Evolutionary conservation across 2,113 vertebrate genomes (phyloP).

Genomic region (Cephalopterus ornatus): DNA sequence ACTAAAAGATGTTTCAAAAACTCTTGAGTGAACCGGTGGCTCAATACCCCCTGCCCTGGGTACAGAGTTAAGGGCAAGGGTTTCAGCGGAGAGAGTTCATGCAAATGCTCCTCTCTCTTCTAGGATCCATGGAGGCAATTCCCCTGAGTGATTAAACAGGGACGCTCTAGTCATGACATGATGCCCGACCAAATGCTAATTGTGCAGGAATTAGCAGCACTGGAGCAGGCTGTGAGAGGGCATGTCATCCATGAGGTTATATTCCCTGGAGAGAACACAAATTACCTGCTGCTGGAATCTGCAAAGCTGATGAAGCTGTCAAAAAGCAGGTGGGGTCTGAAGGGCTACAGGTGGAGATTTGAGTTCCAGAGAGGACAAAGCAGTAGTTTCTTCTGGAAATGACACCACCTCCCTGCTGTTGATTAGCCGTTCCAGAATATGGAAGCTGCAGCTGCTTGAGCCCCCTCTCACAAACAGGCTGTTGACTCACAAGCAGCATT

Average conservation of each 20-base stretch:
- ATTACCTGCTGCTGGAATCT: neutral
- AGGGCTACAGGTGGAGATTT: neutral
- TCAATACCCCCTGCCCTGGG: neutral
- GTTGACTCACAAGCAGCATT: neutral
- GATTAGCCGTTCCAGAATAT: neutral
- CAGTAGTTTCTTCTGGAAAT: neutral
- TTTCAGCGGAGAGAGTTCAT: neutral
- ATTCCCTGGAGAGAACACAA: neutral
- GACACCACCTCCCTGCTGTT: neutral
- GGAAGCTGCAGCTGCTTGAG: neutral
- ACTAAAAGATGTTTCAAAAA: neutral
- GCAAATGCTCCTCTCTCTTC: neutral
- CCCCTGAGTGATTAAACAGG: neutral
- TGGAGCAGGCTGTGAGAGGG: neutral
- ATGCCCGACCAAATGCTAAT: neutral
- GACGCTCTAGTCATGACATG: neutral
- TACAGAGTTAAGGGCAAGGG: neutral
- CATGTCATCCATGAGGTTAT: neutral
- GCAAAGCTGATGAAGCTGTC: neutral
- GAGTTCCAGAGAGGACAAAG: neutral
- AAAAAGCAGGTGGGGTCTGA: neutral
- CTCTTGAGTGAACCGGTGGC: neutral
- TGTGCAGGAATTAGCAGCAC: neutral
- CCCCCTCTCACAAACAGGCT: neutral
- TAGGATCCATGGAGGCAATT: neutral